These are phyloP conservation scores for Sinohyriopsis cumingii DNA, from an alignment of 2,888 invertebrate species.

Conservation along the genomic window DNA sequence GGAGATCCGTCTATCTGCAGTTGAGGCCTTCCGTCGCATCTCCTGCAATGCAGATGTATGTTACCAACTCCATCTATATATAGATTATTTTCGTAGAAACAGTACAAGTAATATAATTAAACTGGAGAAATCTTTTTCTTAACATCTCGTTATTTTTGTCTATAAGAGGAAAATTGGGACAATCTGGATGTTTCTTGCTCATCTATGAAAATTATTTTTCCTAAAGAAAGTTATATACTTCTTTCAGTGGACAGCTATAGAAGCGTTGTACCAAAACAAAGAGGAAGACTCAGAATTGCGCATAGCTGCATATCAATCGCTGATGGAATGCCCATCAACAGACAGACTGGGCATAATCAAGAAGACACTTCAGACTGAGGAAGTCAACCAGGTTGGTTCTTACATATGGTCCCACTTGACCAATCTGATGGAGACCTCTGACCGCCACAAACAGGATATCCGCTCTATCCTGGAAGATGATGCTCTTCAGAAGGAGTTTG, in stretches of 20 bases:
- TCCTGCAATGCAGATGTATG: constrained; percentile 76
- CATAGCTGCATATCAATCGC: constrained; percentile 88
- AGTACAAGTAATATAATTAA: neutral
- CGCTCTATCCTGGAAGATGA: constrained; percentile 89
- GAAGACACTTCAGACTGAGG: constrained; percentile 53
- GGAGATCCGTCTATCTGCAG: constrained; percentile 84
- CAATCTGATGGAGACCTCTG: constrained; percentile 88
- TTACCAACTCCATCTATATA: neutral
- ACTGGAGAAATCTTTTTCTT: neutral
- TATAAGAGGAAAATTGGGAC: too few relatives aligned
- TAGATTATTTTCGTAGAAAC: neutral
- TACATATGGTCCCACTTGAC: constrained; percentile 95
- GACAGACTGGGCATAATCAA: constrained; percentile 83
- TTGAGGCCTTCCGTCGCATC: constrained; percentile 85
- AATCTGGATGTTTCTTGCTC: too few relatives aligned
- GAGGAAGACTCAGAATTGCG: constrained; percentile 87
- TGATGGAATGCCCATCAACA: constrained; percentile 91
- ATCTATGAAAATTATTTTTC: too few relatives aligned
- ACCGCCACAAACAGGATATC: constrained; percentile 87
- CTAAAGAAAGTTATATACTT: neutral
- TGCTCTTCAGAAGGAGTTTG: constrained; percentile 86
- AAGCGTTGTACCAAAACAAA: constrained; percentile 82
- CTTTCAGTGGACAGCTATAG: constrained; percentile 53
- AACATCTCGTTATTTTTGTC: neutral
- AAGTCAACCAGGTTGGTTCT: constrained; percentile 85